Percentiles rank a stretch among this genome's conserved stretches.
Conservation (phyloP, 1,140 invertebrate genomes). For the Brachionus angularis region DNA sequence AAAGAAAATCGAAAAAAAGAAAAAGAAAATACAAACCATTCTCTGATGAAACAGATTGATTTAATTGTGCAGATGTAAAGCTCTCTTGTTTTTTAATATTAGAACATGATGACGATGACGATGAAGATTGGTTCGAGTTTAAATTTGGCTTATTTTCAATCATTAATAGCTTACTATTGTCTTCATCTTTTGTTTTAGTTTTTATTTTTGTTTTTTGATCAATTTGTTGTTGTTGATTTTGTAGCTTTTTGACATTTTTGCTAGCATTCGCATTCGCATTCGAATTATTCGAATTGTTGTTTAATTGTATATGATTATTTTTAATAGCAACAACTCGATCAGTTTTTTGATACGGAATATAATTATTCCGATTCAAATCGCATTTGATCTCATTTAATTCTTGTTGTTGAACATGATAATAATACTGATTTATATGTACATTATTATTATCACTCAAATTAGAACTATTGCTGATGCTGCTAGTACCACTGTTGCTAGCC, state of each 20-base stretch:
- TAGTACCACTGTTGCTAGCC: conserved; percentile 1
- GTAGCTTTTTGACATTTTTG: too few relatives aligned
- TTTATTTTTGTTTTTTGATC: background rate
- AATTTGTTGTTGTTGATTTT: conserved; percentile 27
- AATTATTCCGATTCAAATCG: conserved; percentile 15
- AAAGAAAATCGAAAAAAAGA: too few relatives aligned
- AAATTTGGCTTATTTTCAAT: too few relatives aligned
- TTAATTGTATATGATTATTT: too few relatives aligned
- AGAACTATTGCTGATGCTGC: conserved; percentile 12
- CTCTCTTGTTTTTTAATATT: background rate
- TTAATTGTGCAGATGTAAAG: background rate
- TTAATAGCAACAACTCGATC: conserved; percentile 34
- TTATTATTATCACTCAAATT: conserved; percentile 35
- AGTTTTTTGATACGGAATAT: conserved; percentile 36
- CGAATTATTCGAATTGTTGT: conserved; percentile 29
- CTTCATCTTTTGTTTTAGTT: background rate
- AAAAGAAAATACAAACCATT: conserved; percentile 10
- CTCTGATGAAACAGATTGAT: conserved; percentile 11
- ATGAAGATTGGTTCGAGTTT: too few relatives aligned
- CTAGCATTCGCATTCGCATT: too few relatives aligned
- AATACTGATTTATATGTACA: conserved; percentile 24
- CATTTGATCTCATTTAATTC: conserved; percentile 1
- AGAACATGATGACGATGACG: too few relatives aligned
- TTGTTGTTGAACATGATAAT: conserved; percentile 25
- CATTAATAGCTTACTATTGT: too few relatives aligned